Base-by-base conservation (phyloP, 2,113 vertebrate species). In the Nerophis ophidion region DNA sequence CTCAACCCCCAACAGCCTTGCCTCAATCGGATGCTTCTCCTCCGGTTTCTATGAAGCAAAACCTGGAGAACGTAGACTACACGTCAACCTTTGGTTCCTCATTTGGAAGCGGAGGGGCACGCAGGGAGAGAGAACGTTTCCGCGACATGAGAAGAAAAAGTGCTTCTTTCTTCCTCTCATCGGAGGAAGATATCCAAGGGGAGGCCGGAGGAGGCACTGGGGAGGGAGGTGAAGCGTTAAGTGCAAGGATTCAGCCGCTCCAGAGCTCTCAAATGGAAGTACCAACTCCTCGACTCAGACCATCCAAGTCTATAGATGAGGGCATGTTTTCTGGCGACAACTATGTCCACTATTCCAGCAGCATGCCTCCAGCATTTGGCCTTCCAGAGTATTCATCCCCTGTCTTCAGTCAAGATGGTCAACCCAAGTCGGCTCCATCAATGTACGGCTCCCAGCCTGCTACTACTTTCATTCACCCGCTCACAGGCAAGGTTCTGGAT, bases 271-370 rank as follows among this genome's bases (percentile, higher is more conserved):
- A 86, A 52, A 85, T 89, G 61, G 82, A 86, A 6, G 73, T 80
- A 8, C 90, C 91, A 12, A 84, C 83, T 1, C 89, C 92, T 35
- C 89, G 93, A 26, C 87, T 95, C 47, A 90, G 92, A 26, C 92
- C 93, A 42, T 95, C 93, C 50, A 95, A 95, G 16, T 95, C 94
- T 75, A 95, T 96, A 40, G 94, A 95, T 36, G 94, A 96, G 52
- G 93, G 92, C 68, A 92, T 95, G 92, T 95, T 95, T 77, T 92
- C 92, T 8, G 90, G 90, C 10, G 92, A 94, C 74, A 91, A 89
- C 61, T 92, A 91, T 63, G 87, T 92, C 54, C 88, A 90, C 61
- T 90, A 92, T 60, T 85, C 85, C 44, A 89, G 88, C 75, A 89
- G 84, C 85, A 93, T 92, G 88, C 93, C 67, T 35, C 90, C 82